Conservation (phyloP, 2,888 invertebrate genomes). For the Drosophila monieri region DNA sequence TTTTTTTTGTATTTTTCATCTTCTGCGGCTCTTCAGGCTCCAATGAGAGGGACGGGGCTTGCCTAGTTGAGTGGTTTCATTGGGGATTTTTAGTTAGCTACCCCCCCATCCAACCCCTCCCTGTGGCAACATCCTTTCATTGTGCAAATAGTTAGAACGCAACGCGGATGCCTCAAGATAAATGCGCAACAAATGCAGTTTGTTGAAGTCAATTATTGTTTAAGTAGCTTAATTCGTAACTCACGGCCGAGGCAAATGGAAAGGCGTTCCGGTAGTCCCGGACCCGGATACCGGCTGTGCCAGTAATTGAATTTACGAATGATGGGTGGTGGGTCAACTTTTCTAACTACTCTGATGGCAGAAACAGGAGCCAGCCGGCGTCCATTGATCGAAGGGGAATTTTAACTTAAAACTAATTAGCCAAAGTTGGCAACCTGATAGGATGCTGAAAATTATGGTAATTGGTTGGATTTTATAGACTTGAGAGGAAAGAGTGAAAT, state of each 20-base stretch:
- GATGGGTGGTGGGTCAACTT: constrained; percentile 12
- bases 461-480: not conserved
- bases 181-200: constrained; percentile 77
- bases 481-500: too few species aligned
- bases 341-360: not conserved
- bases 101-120: not conserved
- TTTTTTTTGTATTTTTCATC: constrained; percentile 51
- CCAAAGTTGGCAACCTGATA: constrained; percentile 1
- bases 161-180: constrained; percentile 56
- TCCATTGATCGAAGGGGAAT: constrained; percentile 13
- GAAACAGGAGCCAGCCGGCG: not conserved
- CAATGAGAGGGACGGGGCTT: not conserved
- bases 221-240: constrained; percentile 69
- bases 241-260: constrained; percentile 17
- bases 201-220: constrained; percentile 75
- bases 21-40: constrained; percentile 58
- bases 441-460: constrained; percentile 1
- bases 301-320: constrained; percentile 22
- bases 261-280: constrained; percentile 1
- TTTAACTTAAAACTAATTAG: constrained; percentile 10
- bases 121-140: constrained; percentile 4
- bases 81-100: not conserved
- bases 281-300: constrained; percentile 14
- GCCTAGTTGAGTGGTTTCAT: constrained; percentile 19
- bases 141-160: constrained; percentile 40